These are phyloP conservation scores for Lanius collurio DNA, from an alignment of 2,113 vertebrate species.

Conservation along the genomic window DNA sequence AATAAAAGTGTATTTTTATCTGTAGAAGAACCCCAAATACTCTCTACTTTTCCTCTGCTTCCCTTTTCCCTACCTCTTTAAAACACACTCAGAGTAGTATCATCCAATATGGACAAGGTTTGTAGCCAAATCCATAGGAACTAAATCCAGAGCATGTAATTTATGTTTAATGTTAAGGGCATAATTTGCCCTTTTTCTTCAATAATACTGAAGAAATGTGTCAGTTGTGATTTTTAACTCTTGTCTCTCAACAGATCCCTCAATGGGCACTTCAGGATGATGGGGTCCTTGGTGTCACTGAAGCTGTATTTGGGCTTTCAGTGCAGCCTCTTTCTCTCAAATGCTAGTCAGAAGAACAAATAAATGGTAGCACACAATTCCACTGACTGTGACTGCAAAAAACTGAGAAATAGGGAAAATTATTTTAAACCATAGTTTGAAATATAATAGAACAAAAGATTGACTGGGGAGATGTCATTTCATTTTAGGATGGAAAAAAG, in stretches of 20 bases:
- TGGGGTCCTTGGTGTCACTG: not conserved
- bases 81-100: not conserved
- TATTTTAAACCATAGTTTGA: not conserved
- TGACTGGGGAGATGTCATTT: not conserved
- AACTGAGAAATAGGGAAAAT: not conserved
- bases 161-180: not conserved
- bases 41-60: not conserved
- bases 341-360: not conserved
- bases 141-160: not conserved
- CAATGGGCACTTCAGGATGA: not conserved
- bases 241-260: not conserved
- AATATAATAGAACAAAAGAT: not conserved
- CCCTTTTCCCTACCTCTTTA: not conserved
- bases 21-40: not conserved
- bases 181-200: not conserved
- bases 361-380: not conserved
- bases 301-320: not conserved
- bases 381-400: not conserved
- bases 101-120: not conserved
- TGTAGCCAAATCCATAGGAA: not conserved
- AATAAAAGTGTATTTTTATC: conserved; percentile 29
- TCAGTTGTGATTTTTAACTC: not conserved
- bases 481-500: not conserved
- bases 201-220: not conserved
- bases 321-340: not conserved